phyloP scores from a whole-genome alignment of 2,888 invertebrate species.

The Drosophila ochracea region DNA sequence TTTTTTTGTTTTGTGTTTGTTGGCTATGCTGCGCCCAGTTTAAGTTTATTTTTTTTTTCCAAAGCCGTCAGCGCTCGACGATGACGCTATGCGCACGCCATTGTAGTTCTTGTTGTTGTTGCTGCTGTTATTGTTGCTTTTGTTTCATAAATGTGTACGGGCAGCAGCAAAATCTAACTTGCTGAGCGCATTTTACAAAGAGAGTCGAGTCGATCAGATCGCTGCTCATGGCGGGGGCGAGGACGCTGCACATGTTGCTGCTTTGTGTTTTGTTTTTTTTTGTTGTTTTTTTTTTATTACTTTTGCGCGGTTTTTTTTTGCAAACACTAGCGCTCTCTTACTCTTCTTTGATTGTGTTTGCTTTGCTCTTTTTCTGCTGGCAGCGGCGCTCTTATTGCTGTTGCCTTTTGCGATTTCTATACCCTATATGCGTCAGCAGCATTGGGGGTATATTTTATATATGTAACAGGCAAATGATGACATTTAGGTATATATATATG shows the following conservation, averaged over 20 bases:
- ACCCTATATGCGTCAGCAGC: slow-evolving; percentile 24
- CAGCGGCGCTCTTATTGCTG: slow-evolving; percentile 48
- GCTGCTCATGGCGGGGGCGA: slow-evolving; percentile 54
- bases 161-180: slow-evolving; percentile 73
- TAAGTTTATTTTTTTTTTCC: slow-evolving; percentile 48
- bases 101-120: slow-evolving; percentile 44
- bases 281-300: slow-evolving; percentile 44
- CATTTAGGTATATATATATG: background rate
- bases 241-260: slow-evolving; percentile 42
- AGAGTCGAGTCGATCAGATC: slow-evolving; percentile 41
- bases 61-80: slow-evolving; percentile 53
- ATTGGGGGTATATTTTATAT: slow-evolving; percentile 7
- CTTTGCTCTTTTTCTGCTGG: slow-evolving; percentile 43
- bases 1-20: slow-evolving; percentile 50
- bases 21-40: slow-evolving; percentile 80
- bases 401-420: slow-evolving; percentile 56
- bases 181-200: slow-evolving; percentile 72
- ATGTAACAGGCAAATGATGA: background rate
- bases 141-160: slow-evolving; percentile 69
- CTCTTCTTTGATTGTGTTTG: slow-evolving; percentile 32
- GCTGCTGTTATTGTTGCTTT: slow-evolving; percentile 50
- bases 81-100: slow-evolving; percentile 73
- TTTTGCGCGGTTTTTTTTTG: slow-evolving; percentile 48
- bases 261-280: slow-evolving; percentile 14
- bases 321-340: slow-evolving; percentile 44